phyloP scores from a whole-genome alignment of 2,797 vertebrate genomes.

The Onychomys arenicola region DNA sequence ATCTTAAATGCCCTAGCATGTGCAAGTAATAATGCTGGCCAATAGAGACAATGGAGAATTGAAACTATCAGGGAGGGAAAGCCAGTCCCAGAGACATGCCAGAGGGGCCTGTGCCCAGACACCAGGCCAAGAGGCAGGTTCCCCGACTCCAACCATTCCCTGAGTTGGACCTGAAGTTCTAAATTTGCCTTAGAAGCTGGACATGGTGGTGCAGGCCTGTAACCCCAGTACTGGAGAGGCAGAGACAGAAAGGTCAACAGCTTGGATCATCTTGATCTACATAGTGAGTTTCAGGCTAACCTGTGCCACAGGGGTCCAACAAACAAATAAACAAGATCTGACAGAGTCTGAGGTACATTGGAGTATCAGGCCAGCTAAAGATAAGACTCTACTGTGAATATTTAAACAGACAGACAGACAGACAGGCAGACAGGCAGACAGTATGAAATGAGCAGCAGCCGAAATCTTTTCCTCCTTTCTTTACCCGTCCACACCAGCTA shows the following conservation, averaged over 20 bases:
- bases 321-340: not conserved
- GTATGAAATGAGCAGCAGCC: not conserved
- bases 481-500: not conserved
- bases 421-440: not conserved
- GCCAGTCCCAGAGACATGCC: not conserved
- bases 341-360: not conserved
- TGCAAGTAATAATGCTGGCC: not conserved
- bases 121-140: not conserved
- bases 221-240: not conserved
- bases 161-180: slow-evolving; percentile 13
- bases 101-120: not conserved
- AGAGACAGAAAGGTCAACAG: not conserved
- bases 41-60: not conserved
- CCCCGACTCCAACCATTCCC: not conserved
- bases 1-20: not conserved
- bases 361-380: not conserved
- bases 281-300: not conserved
- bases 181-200: not conserved
- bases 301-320: not conserved
- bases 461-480: not conserved
- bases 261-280: not conserved
- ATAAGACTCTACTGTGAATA: not conserved
- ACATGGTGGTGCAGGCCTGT: not conserved
- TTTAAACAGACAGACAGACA: not conserved
- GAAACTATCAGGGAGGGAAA: not conserved